A percentile compares a stretch with the other conserved stretches of the same genome.
Evolutionary conservation across 2,888 invertebrate genomes (phyloP).

Genomic region (Notocelia uddmanniana): DNA sequence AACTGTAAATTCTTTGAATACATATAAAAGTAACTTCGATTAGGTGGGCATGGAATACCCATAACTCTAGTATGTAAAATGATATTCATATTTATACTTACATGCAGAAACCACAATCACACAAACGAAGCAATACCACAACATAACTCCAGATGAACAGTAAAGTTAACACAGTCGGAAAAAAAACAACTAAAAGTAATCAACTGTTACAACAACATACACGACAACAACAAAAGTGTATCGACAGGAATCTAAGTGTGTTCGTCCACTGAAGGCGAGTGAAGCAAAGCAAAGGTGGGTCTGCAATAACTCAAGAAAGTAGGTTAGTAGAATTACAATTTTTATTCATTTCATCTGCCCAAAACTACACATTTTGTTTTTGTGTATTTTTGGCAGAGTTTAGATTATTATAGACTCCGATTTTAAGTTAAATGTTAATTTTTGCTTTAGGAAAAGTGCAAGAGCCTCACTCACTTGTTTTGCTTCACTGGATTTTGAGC

Average conservation of each 20-base stretch:
- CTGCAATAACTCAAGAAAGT: background rate
- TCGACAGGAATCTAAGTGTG: slow-evolving; percentile 42
- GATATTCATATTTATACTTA: slow-evolving; percentile 11
- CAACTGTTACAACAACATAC: slow-evolving; percentile 37
- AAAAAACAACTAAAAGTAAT: slow-evolving; percentile 37
- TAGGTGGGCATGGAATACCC: background rate
- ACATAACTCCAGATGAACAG: slow-evolving; percentile 17
- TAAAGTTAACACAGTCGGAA: slow-evolving; percentile 16
- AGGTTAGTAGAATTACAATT: background rate
- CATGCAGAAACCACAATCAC: slow-evolving; percentile 32
- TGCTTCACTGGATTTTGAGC: slow-evolving; percentile 51
- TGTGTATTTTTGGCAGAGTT: background rate
- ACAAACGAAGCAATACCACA: slow-evolving; percentile 36
- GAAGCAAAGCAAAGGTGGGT: slow-evolving; percentile 33
- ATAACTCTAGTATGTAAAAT: background rate
- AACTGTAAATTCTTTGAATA: background rate
- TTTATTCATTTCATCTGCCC: background rate
- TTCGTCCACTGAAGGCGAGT: slow-evolving; percentile 40
- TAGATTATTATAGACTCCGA: background rate
- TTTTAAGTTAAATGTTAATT: background rate
- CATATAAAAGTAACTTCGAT: background rate
- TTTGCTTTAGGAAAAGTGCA: background rate
- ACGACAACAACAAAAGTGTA: slow-evolving; percentile 44
- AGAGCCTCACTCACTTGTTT: slow-evolving; percentile 18
- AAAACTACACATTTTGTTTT: background rate